phyloP scores from a whole-genome alignment of 2,888 invertebrate genomes.

The Hirtodrosophila trivittata region DNA sequence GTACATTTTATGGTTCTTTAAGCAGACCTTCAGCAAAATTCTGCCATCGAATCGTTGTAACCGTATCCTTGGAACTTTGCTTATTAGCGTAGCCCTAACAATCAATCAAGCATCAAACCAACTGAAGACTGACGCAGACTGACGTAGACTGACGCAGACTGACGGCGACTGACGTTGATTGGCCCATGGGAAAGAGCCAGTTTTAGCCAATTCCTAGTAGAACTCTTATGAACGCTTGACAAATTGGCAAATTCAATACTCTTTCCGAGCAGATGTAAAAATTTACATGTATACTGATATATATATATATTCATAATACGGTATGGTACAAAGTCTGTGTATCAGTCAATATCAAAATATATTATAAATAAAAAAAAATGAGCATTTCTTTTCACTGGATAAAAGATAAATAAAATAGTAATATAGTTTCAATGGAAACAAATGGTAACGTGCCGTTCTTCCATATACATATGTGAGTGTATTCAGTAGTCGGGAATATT shows the following conservation, averaged over 20 bases:
- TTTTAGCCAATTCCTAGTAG: conserved; percentile 7
- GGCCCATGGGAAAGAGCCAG: conserved; percentile 19
- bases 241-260: conserved; percentile 40
- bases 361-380: too few relatives aligned
- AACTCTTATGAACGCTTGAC: conserved; percentile 1
- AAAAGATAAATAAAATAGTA: too few relatives aligned
- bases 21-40: conserved; percentile 14
- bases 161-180: conserved; percentile 60
- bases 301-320: too few relatives aligned
- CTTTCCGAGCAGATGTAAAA: neutral
- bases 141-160: conserved; percentile 26
- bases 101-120: conserved; percentile 47
- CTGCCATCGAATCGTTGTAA: conserved; percentile 6
- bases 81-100: conserved; percentile 47
- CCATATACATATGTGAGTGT: neutral
- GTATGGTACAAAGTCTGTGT: too few relatives aligned
- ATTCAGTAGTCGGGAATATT: conserved; percentile 2
- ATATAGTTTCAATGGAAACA: too few relatives aligned
- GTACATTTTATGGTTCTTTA: conserved; percentile 56
- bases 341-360: neutral
- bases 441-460: too few relatives aligned
- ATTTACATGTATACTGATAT: too few relatives aligned
- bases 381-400: too few relatives aligned
- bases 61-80: conserved; percentile 23
- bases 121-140: conserved; percentile 20